Percentiles rank a stretch among this genome's conserved stretches.
phyloP scores from a whole-genome alignment of 2,888 invertebrate genomes.

The Linnaemya vulpina region DNA sequence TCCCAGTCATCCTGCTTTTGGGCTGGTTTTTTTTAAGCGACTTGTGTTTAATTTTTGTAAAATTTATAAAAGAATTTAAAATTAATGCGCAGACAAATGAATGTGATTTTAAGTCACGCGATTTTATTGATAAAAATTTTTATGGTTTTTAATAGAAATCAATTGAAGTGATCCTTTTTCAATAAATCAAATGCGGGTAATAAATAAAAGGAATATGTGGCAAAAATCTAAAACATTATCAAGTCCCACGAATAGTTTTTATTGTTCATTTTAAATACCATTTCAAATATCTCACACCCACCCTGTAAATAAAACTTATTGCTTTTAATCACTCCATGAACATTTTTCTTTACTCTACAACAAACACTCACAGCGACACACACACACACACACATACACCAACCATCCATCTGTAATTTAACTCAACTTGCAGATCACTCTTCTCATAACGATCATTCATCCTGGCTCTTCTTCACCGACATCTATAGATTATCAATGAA shows the following conservation, averaged over 20 bases:
- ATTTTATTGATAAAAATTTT: background rate
- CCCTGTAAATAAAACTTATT: slow-evolving; percentile 17
- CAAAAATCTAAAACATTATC: background rate
- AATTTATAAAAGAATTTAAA: background rate
- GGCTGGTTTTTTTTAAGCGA: slow-evolving; percentile 4
- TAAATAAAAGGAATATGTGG: background rate
- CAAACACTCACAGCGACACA: background rate
- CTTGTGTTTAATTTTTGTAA: background rate
- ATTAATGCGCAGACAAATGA: slow-evolving; percentile 32
- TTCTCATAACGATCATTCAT: slow-evolving; percentile 31
- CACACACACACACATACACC: background rate
- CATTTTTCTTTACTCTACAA: slow-evolving; percentile 1
- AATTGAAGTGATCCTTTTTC: background rate
- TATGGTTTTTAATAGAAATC: background rate
- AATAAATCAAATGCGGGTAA: slow-evolving; percentile 35
- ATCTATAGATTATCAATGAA: slow-evolving; percentile 59
- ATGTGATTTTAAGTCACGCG: slow-evolving; percentile 5
- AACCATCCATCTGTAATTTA: slow-evolving; percentile 25
- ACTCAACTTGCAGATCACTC: slow-evolving; percentile 12
- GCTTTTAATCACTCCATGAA: background rate
- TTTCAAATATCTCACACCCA: slow-evolving; percentile 51
- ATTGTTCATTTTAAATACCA: slow-evolving; percentile 22
- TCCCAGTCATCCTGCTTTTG: slow-evolving; percentile 4
- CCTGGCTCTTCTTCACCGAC: slow-evolving; percentile 5
- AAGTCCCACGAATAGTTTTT: slow-evolving; percentile 26